Percentiles rank a stretch among this genome's conserved stretches.
These are phyloP conservation scores for Chelonus insularis DNA, from an alignment of 1,140 invertebrate species.

Conservation along the genomic window DNA sequence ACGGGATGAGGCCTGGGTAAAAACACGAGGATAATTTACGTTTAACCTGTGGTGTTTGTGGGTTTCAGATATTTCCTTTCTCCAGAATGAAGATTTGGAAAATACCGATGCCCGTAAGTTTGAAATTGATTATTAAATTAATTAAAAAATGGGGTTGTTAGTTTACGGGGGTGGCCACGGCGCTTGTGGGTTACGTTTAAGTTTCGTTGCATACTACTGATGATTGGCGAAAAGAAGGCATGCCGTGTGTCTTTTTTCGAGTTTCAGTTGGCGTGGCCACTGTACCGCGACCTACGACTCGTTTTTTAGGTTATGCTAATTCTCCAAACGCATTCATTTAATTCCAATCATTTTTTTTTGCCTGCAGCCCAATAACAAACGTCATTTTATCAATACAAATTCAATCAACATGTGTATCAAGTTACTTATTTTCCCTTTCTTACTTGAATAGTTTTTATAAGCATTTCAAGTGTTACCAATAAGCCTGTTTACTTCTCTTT, in stretches of 20 bases:
- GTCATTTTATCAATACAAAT: too few relatives aligned
- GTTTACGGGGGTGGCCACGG: slow-evolving; percentile 7
- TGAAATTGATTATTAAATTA: slow-evolving; percentile 25
- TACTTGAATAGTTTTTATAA: too few relatives aligned
- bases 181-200: background rate
- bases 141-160: slow-evolving; percentile 10
- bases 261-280: background rate
- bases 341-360: too few relatives aligned
- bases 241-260: background rate
- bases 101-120: slow-evolving; percentile 50
- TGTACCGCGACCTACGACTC: slow-evolving; percentile 26
- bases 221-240: background rate
- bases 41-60: slow-evolving; percentile 56
- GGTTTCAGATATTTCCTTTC: slow-evolving; percentile 57
- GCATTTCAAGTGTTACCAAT: too few relatives aligned
- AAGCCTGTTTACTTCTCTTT: too few relatives aligned
- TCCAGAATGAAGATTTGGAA: slow-evolving; percentile 49
- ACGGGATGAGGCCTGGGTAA: slow-evolving; percentile 44
- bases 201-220: background rate
- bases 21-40: slow-evolving; percentile 50
- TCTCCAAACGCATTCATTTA: too few relatives aligned
- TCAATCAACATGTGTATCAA: too few relatives aligned
- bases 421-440: too few relatives aligned
- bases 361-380: too few relatives aligned
- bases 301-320: slow-evolving; percentile 23